Evolutionary conservation across 2,888 invertebrate genomes (phyloP).

Genomic region (Papilio demoleus): DNA sequence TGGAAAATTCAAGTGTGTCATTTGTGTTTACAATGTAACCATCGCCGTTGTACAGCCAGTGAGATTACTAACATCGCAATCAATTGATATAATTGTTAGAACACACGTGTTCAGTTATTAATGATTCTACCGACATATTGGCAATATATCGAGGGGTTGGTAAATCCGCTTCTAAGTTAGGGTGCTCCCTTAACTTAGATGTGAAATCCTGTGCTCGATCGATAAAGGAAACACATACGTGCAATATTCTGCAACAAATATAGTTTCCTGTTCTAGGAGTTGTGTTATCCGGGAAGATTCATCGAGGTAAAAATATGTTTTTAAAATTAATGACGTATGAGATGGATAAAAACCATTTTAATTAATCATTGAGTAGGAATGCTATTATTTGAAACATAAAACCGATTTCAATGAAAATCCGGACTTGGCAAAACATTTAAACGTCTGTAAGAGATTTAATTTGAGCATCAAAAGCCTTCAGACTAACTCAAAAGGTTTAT

Average conservation of each 20-base stretch:
- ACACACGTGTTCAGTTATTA: slow-evolving; percentile 3
- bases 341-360: background rate
- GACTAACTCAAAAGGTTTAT: background rate
- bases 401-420: background rate
- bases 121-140: slow-evolving; percentile 13
- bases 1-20: no score
- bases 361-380: background rate
- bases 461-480: slow-evolving; percentile 4
- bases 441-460: slow-evolving; percentile 3
- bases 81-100: background rate
- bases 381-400: background rate
- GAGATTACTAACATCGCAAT: background rate
- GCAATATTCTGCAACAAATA: background rate
- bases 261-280: background rate
- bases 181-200: slow-evolving; percentile 6
- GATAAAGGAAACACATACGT: slow-evolving; percentile 7
- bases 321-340: background rate
- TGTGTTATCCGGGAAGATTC: background rate
- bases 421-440: slow-evolving; percentile 3
- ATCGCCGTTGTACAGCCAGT: background rate
- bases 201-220: background rate
- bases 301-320: background rate
- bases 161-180: background rate
- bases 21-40: background rate
- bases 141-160: slow-evolving; percentile 3